Percentiles rank a stretch among this genome's conserved stretches.
Evolutionary conservation across 2,797 vertebrate genomes (phyloP).

Genomic region (Epinephelus malabaricus): DNA sequence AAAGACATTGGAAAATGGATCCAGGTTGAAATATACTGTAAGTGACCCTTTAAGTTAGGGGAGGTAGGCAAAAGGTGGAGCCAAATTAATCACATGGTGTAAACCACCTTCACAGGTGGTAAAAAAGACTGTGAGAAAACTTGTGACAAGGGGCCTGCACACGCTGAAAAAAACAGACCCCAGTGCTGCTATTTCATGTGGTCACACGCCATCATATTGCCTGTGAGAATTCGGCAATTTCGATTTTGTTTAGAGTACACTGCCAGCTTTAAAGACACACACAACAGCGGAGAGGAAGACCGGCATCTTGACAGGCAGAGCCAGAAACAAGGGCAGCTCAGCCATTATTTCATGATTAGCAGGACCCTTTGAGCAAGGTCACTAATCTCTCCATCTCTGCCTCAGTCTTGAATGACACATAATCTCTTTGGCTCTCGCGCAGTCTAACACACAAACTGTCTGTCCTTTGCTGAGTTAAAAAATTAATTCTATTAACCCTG

Average conservation of each 20-base stretch:
- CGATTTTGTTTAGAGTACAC: conserved; percentile 26
- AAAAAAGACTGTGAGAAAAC: neutral
- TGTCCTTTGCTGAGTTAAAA: neutral
- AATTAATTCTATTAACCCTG: neutral
- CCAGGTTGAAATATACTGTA: too few species aligned
- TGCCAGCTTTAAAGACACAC: conserved; percentile 32
- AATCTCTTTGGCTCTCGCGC: conserved; percentile 9
- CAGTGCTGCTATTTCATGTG: conserved; percentile 5
- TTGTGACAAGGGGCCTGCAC: neutral
- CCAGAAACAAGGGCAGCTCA: conserved; percentile 56
- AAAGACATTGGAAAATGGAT: too few species aligned
- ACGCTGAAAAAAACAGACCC: conserved; percentile 3
- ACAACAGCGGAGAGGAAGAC: conserved; percentile 30
- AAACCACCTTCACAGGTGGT: neutral
- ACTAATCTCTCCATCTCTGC: conserved; percentile 58
- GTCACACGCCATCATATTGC: conserved; percentile 7
- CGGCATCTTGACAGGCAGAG: conserved; percentile 37
- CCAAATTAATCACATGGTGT: neutral
- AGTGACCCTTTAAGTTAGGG: too few species aligned
- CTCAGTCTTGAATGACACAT: conserved; percentile 37
- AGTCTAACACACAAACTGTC: conserved; percentile 25
- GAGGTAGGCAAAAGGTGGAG: neutral
- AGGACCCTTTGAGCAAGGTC: conserved; percentile 71
- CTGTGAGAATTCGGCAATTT: conserved; percentile 40
- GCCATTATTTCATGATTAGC: conserved; percentile 62